phyloP scores from a whole-genome alignment of 2,113 vertebrate genomes.

The Ictidomys tridecemlineatus region DNA sequence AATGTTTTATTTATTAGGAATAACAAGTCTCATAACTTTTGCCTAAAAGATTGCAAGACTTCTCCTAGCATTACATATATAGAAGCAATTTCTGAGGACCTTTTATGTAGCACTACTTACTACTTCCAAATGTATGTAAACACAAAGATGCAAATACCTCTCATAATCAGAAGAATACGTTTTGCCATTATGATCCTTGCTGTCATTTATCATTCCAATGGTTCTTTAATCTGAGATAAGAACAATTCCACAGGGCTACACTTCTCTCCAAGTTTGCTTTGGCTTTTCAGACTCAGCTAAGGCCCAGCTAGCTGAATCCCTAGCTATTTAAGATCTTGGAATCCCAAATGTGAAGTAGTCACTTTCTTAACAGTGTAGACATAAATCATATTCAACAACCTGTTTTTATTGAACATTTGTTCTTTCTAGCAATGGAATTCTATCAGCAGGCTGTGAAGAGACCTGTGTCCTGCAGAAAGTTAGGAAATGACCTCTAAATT shows the following conservation, averaged over 20 bases:
- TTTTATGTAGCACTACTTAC: neutral
- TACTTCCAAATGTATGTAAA: neutral
- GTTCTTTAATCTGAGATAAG: neutral
- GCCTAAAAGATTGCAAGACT: neutral
- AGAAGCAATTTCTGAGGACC: neutral
- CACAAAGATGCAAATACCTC: neutral
- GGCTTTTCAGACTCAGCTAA: neutral
- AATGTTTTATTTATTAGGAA: neutral
- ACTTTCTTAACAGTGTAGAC: constrained; percentile 2
- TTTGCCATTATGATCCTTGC: neutral
- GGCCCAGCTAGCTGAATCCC: neutral
- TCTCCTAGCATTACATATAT: neutral
- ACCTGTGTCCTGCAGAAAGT: neutral
- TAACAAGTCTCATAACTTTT: neutral
- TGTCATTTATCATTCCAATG: neutral
- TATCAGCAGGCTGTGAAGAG: neutral
- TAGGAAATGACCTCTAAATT: constrained; percentile 30
- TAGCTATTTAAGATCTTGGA: neutral
- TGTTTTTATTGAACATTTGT: neutral
- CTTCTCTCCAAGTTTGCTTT: neutral
- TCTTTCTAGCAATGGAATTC: neutral
- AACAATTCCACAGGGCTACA: neutral
- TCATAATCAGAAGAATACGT: neutral
- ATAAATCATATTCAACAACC: neutral
- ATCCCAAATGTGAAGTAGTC: neutral